phyloP scores from a whole-genome alignment of 2,113 vertebrate species.

The Notechis scutatus region DNA sequence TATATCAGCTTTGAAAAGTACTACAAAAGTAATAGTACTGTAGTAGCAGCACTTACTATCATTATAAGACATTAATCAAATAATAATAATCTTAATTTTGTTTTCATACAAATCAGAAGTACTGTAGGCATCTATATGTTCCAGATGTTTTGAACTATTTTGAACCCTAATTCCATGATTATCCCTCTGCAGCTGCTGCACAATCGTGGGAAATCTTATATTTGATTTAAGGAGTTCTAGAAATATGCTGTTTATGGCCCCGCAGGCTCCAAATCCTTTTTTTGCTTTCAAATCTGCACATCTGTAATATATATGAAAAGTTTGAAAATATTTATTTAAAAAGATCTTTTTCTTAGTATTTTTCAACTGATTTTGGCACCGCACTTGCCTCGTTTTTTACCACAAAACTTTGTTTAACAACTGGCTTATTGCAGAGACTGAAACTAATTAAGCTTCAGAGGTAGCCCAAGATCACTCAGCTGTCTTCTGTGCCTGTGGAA shows the following conservation, averaged over 20 bases:
- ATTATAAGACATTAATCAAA: background rate
- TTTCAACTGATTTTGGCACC: background rate
- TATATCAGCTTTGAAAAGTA: background rate
- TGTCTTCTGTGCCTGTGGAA: background rate
- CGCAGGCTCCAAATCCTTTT: background rate
- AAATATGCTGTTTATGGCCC: background rate
- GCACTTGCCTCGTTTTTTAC: background rate
- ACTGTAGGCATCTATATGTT: background rate
- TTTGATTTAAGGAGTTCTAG: background rate
- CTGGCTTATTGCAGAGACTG: background rate
- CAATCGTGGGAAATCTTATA: background rate
- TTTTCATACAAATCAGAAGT: background rate
- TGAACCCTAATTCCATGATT: background rate
- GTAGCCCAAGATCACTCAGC: background rate
- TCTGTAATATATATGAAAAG: background rate
- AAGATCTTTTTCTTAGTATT: background rate
- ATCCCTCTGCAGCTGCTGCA: background rate
- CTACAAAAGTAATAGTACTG: background rate
- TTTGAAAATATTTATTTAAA: background rate
- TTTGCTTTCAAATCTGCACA: background rate
- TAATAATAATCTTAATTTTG: background rate
- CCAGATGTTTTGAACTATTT: background rate
- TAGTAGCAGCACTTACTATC: background rate
- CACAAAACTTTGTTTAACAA: background rate
- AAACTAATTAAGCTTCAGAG: background rate